Base-by-base conservation (phyloP, 1,140 invertebrate species). In the Drosophila watanabei region DNA sequence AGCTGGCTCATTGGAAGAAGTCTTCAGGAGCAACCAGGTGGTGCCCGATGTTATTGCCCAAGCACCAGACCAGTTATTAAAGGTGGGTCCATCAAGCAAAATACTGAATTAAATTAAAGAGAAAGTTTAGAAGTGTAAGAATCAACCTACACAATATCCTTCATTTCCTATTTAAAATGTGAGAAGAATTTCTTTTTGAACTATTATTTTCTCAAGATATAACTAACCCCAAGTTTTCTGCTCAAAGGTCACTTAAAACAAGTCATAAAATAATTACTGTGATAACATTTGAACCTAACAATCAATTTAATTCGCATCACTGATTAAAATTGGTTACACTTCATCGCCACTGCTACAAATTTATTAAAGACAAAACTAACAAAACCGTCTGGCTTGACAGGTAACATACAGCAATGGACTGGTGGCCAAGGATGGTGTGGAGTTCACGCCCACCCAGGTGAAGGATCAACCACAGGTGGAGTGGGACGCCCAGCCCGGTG, bases 391-490 rank as follows among this genome's bases (percentile, higher is more conserved):
- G 41, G 62, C 24, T 52, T 20, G 9, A n/a, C 57, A 92, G 90
- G 68, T 92, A 13, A 85, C 61, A 1, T 97, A 96, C 90, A 93
- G 94, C 0, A 94, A 94, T 73, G 94, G 94, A 14, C 85, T 95
- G 0, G 91, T 91, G 10, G 95, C 96, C 3, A 93, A 96, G n/a
- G 81, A 94, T 45, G 96, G 96, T 5, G 96, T 96, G 82, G 95
- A 95, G 78, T 89, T 96, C 46, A 95, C 96, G 75, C 95, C 95
- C 5, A 96, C 95, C 0, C 95, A 96, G 82, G 96, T 97, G 0
- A 96, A 97, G 89, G 94, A 96, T 83, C 93, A 94, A 72, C 96
- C 96, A 2, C 93, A 85, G 0, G 95, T 97, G 2, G 94, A 95
- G 41, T 97, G 96, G 95, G 85, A 94, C 8, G 95, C 95, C 8